Conservation (phyloP, 2,113 vertebrate species). For the Labeo rohita region DNA sequence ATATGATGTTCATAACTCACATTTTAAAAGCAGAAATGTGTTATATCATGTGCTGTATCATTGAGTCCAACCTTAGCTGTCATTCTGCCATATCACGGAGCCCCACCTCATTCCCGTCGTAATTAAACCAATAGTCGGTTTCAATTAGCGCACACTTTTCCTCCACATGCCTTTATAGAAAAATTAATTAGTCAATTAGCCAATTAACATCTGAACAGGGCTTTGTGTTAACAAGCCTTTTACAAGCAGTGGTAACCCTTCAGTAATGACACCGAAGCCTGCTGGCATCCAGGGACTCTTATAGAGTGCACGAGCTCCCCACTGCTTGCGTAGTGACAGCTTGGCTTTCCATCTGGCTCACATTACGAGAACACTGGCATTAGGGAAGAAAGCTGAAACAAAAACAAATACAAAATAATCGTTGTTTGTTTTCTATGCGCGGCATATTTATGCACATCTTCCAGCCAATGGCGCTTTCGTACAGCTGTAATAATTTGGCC, state of each 20-base stretch:
- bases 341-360: constrained; percentile 57
- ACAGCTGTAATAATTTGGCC: constrained; percentile 68
- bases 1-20: background rate
- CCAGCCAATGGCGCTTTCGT: constrained; percentile 44
- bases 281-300: constrained; percentile 75
- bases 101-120: constrained; percentile 65
- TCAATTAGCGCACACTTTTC: constrained; percentile 78
- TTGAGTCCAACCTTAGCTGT: constrained; percentile 58
- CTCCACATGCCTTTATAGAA: constrained; percentile 77
- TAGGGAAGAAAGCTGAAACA: constrained; percentile 41
- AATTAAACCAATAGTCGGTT: constrained; percentile 86
- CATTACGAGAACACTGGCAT: background rate
- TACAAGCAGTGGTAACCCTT: constrained; percentile 81
- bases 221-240: constrained; percentile 86
- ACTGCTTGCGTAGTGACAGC: constrained; percentile 51
- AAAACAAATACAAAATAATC: constrained; percentile 59
- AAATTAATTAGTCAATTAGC: constrained; percentile 87
- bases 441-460: constrained; percentile 48
- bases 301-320: constrained; percentile 49
- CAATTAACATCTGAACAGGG: constrained; percentile 85
- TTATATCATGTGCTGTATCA: constrained; percentile 45
- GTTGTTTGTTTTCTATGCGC: constrained; percentile 50
- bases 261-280: constrained; percentile 76
- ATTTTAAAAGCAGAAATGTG: constrained; percentile 29
- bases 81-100: constrained; percentile 25